phyloP scores from a whole-genome alignment of 2,113 vertebrate genomes.

The Bagarius yarrelli region DNA sequence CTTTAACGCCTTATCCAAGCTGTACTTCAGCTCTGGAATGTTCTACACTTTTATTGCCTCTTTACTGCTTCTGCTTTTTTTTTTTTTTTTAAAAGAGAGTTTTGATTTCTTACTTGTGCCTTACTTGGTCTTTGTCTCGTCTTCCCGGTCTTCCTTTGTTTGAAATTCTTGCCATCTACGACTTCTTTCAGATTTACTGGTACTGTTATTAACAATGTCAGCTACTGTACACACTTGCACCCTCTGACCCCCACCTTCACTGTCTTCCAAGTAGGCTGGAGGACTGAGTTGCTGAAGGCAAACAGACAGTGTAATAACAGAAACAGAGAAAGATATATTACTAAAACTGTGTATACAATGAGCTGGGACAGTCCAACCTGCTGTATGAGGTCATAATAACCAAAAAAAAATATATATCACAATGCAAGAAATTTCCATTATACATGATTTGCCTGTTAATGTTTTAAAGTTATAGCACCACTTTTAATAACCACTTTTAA shows the following conservation, averaged over 20 bases:
- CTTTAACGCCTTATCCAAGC: neutral
- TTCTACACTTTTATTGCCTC: conserved; percentile 1
- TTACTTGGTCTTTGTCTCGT: neutral
- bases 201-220: conserved; percentile 32
- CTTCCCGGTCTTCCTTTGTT: conserved; percentile 24
- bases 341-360: neutral
- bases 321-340: neutral
- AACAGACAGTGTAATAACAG: conserved; percentile 11
- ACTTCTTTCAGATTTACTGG: conserved; percentile 21
- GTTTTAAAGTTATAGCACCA: neutral
- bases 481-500: neutral
- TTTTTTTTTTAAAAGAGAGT: neutral
- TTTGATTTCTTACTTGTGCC: neutral
- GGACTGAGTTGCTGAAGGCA: conserved; percentile 21
- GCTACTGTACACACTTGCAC: conserved; percentile 21
- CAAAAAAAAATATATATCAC: neutral
- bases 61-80: neutral
- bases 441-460: neutral
- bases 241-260: conserved; percentile 22
- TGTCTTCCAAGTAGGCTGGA: conserved; percentile 11
- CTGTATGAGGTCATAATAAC: neutral
- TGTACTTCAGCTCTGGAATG: conserved; percentile 18
- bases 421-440: neutral
- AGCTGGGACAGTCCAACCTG: neutral
- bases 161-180: neutral